Evolutionary conservation across 2,888 invertebrate species (phyloP).

Genomic region (Stenichneumon culpator): DNA sequence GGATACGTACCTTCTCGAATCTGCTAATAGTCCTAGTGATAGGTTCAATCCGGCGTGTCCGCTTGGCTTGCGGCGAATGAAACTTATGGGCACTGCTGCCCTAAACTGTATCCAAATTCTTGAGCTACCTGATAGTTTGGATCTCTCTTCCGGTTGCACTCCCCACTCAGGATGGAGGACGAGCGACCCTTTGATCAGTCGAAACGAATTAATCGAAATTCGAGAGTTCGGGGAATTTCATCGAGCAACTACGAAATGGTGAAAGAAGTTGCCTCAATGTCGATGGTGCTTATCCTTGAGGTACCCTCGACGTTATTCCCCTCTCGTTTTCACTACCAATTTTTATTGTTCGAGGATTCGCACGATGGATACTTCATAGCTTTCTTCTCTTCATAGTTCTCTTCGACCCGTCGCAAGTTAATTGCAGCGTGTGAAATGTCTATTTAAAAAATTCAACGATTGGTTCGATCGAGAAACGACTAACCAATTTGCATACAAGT

Average conservation of each 20-base stretch:
- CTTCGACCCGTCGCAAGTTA: not conserved
- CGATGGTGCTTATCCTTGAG: not conserved
- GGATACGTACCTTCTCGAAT: slow-evolving; percentile 6
- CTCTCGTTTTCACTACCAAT: not conserved
- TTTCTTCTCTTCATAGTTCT: not conserved
- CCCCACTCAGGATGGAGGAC: not conserved
- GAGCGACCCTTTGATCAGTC: not conserved
- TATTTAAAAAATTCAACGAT: not conserved
- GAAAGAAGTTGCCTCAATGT: not conserved
- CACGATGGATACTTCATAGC: not conserved
- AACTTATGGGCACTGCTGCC: slow-evolving; percentile 14
- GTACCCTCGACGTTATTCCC: not conserved
- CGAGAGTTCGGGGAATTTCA: not conserved
- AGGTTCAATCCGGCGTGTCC: slow-evolving; percentile 36
- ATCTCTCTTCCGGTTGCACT: not conserved
- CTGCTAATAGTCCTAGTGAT: slow-evolving; percentile 32
- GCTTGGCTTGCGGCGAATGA: slow-evolving; percentile 8
- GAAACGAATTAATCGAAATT: slow-evolving; percentile 4
- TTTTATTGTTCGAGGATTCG: not conserved
- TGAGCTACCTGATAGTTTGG: not conserved
- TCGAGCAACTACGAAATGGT: not conserved
- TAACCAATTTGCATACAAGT: not conserved
- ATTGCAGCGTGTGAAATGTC: not conserved
- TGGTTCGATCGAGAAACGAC: not conserved
- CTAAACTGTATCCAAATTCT: slow-evolving; percentile 21